Conservation (phyloP, 2,113 vertebrate genomes). For the Glaucomys volans region DNA sequence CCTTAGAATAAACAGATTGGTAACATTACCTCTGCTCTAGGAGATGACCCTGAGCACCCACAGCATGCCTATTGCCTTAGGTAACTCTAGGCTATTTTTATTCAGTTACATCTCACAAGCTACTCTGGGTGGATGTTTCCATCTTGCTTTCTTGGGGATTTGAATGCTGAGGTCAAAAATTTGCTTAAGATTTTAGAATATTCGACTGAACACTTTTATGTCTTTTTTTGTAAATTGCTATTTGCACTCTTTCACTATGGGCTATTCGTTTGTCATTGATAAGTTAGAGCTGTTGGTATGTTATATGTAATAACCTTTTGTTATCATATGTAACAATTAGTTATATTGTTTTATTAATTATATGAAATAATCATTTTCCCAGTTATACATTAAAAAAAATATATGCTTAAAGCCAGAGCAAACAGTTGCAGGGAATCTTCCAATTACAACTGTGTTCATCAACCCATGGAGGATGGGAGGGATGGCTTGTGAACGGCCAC, state of each 20-base stretch:
- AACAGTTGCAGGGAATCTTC: neutral
- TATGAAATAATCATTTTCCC: neutral
- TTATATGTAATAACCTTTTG: neutral
- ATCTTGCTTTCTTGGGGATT: conserved; percentile 22
- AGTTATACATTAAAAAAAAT: neutral
- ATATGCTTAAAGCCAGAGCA: neutral
- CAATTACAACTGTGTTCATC: neutral
- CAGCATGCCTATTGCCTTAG: conserved; percentile 24
- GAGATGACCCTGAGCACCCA: neutral
- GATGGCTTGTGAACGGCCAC: neutral
- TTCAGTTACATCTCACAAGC: conserved; percentile 55
- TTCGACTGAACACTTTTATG: neutral
- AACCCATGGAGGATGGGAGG: neutral
- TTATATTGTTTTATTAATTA: neutral
- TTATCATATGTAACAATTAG: neutral
- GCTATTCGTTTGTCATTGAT: conserved; percentile 22
- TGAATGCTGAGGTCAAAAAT: conserved; percentile 38
- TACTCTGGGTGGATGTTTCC: conserved; percentile 32
- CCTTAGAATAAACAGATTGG: conserved; percentile 1
- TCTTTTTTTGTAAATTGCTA: conserved; percentile 14
- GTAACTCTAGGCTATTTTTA: conserved; percentile 57
- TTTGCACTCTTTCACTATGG: neutral
- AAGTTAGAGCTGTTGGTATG: conserved; percentile 8
- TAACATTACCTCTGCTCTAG: neutral
- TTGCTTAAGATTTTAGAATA: neutral